Evolutionary conservation across 2,113 vertebrate species (phyloP).

Genomic region (Okapia johnstoni): DNA sequence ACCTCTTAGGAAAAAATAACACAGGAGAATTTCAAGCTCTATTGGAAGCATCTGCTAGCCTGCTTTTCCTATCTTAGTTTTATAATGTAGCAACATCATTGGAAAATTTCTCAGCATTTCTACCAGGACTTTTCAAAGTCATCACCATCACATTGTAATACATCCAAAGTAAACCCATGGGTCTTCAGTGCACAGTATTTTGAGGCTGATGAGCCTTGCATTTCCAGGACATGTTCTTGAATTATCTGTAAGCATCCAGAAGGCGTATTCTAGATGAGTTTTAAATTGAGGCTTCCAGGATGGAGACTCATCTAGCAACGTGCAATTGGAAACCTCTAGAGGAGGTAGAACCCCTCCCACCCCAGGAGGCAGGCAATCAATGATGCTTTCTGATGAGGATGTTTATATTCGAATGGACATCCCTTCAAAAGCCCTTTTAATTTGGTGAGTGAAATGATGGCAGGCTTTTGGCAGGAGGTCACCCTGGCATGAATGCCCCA

Average conservation of each 20-base stretch:
- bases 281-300: not conserved
- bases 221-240: not conserved
- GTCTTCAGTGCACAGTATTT: not conserved
- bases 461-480: not conserved
- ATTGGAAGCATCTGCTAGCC: not conserved
- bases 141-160: not conserved
- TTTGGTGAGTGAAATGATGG: not conserved
- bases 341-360: not conserved
- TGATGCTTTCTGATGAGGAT: not conserved
- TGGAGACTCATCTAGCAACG: fast-evolving
- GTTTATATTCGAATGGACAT: not conserved
- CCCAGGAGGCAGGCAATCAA: not conserved
- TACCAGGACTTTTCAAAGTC: not conserved
- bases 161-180: not conserved
- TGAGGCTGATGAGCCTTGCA: not conserved
- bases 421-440: not conserved
- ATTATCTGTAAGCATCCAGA: not conserved
- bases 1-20: not conserved
- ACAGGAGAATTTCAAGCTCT: not conserved
- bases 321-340: not conserved
- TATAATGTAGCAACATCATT: not conserved
- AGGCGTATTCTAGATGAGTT: not conserved
- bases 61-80: not conserved
- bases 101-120: not conserved
- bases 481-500: not conserved